phyloP scores from a whole-genome alignment of 2,888 invertebrate species.

The Netelia virgata region DNA sequence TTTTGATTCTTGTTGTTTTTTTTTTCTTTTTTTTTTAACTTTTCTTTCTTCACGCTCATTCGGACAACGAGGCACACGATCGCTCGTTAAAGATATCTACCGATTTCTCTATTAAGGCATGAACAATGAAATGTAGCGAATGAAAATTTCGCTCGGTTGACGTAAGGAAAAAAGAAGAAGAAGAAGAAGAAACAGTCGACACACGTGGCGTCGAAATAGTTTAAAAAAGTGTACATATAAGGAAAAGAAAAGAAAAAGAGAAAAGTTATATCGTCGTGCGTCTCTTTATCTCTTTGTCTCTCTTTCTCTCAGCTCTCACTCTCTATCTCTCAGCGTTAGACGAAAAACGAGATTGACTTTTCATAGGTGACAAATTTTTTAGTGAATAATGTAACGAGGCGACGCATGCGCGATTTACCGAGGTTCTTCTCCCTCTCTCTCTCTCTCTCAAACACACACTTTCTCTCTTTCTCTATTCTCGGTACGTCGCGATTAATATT shows the following conservation, averaged over 20 bases:
- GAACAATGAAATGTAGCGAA: background rate
- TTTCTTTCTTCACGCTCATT: background rate
- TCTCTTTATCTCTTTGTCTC: background rate
- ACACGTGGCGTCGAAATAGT: conserved; percentile 37
- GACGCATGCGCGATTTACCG: background rate
- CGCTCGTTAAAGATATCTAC: conserved; percentile 27
- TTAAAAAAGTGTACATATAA: conserved; percentile 48
- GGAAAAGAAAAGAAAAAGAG: conserved; percentile 2
- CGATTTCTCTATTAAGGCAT: conserved; percentile 14
- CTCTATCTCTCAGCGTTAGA: background rate
- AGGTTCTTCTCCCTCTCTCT: background rate
- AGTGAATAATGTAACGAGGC: conserved; percentile 30
- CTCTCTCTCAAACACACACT: too few relatives aligned
- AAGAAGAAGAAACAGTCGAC: conserved; percentile 2
- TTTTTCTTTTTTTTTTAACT: background rate
- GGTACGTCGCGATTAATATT: conserved; percentile 28
- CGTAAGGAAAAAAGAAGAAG: too few relatives aligned
- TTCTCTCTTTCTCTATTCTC: background rate
- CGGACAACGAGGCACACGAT: conserved; percentile 2
- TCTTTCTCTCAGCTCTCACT: background rate
- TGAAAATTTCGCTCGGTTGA: too few relatives aligned
- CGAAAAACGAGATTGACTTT: conserved; percentile 26
- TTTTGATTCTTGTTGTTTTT: background rate
- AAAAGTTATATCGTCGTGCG: conserved; percentile 11
- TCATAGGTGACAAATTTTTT: conserved; percentile 50